A percentile compares a stretch with the other conserved stretches of the same genome.
phyloP scores from a whole-genome alignment of 1,140 invertebrate genomes.

The Drosophila bifasciata region DNA sequence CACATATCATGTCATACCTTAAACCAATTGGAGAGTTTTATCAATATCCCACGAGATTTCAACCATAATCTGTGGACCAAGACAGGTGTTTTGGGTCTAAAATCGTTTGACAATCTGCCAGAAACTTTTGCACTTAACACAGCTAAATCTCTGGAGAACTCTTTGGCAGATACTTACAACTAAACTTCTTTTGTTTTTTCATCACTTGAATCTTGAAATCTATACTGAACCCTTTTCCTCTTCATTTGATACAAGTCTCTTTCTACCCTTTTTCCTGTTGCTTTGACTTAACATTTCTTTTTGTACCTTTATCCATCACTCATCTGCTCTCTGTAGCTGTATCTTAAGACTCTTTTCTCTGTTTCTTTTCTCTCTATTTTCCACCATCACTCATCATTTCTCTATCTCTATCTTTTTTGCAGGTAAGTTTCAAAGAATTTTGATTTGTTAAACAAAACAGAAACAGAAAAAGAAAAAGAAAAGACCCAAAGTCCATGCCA shows the following conservation, averaged over 20 bases:
- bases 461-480: no score
- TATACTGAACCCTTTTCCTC: no score
- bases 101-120: slow-evolving; percentile 21
- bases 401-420: slow-evolving; percentile 32
- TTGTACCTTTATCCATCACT: no score
- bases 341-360: no score
- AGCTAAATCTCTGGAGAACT: background rate
- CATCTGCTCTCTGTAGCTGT: no score
- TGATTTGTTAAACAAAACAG: slow-evolving; percentile 34
- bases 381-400: slow-evolving; percentile 27
- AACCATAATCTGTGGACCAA: slow-evolving; percentile 22
- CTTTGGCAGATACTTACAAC: no score
- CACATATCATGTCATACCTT: background rate
- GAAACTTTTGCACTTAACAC: slow-evolving; percentile 27
- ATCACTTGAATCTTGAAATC: no score
- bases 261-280: no score
- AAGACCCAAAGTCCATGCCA: slow-evolving; percentile 1
- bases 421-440: slow-evolving; percentile 57
- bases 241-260: no score
- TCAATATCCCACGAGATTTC: background rate
- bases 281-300: no score
- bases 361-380: no score
- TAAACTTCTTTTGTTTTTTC: no score
- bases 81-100: slow-evolving; percentile 5
- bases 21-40: background rate